phyloP scores from a whole-genome alignment of 2,113 vertebrate genomes.

The Mirounga angustirostris region DNA sequence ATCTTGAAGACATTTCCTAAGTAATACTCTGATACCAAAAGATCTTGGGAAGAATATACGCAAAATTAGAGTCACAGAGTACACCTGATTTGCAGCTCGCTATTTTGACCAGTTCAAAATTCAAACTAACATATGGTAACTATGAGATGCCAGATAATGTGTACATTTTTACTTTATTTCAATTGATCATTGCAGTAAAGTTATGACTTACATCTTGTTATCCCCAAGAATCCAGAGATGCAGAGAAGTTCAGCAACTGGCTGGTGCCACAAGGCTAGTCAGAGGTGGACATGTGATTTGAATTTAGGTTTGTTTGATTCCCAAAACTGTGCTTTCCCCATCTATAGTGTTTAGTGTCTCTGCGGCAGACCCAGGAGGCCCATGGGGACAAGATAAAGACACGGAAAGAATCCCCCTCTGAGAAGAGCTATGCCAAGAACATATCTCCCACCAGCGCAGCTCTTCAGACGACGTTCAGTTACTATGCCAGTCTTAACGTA shows the following conservation, averaged over 20 bases:
- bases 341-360: neutral
- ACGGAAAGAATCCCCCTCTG: neutral
- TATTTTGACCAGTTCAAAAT: neutral
- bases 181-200: constrained; percentile 1
- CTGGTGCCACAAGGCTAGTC: neutral
- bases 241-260: neutral
- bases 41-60: neutral
- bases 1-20: neutral
- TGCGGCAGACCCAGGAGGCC: neutral
- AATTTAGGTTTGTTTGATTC: neutral
- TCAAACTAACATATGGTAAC: neutral
- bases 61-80: neutral
- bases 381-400: neutral
- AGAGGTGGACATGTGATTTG: neutral
- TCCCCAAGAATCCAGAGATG: neutral
- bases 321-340: neutral
- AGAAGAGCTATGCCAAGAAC: neutral
- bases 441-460: neutral
- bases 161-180: neutral
- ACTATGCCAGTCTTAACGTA: neutral
- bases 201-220: neutral
- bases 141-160: neutral
- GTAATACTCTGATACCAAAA: neutral
- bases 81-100: neutral
- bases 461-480: neutral